Evolutionary conservation across 2,797 vertebrate genomes (phyloP).

Genomic region (Sebastes matsubarae): DNA sequence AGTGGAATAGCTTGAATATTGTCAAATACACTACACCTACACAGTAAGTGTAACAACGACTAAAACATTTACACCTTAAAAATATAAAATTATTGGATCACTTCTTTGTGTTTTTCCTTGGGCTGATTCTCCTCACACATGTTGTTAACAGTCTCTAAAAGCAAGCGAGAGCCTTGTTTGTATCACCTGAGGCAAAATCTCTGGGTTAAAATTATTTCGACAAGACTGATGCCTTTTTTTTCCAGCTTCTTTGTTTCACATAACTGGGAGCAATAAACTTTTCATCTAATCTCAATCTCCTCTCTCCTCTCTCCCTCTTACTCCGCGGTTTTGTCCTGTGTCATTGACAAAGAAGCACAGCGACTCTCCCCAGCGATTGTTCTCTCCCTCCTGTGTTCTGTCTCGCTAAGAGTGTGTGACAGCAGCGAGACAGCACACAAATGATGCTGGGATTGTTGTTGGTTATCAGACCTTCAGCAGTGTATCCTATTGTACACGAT

Average conservation of each 20-base stretch:
- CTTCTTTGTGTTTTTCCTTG: not conserved
- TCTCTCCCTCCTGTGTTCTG: conserved; percentile 40
- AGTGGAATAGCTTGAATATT: not conserved
- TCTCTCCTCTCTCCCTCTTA: not conserved
- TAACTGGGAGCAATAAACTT: conserved; percentile 51
- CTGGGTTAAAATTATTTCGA: conserved; percentile 24
- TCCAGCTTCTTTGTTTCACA: conserved; percentile 35
- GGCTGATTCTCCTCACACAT: not conserved
- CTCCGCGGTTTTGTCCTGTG: conserved; percentile 32
- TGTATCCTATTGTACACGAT: conserved; percentile 41
- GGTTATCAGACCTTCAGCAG: conserved; percentile 54
- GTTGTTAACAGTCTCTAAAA: conserved; percentile 2
- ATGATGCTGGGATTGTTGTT: conserved; percentile 59
- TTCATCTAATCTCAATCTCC: conserved; percentile 48
- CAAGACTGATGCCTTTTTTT: conserved; percentile 26
- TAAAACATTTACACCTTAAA: not conserved
- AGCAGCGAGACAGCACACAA: conserved; percentile 51
- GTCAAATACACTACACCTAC: not conserved
- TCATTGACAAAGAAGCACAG: conserved; percentile 52
- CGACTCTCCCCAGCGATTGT: conserved; percentile 48
- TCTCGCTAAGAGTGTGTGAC: conserved; percentile 57
- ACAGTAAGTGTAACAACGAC: not conserved
- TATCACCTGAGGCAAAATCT: conserved; percentile 35
- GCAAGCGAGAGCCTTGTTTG: conserved; percentile 13
- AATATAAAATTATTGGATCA: not conserved